Evolutionary conservation across 2,888 invertebrate genomes (phyloP), one percentile per base, ranked within the genome.

Genomic region (Netelia virgata): DNA sequence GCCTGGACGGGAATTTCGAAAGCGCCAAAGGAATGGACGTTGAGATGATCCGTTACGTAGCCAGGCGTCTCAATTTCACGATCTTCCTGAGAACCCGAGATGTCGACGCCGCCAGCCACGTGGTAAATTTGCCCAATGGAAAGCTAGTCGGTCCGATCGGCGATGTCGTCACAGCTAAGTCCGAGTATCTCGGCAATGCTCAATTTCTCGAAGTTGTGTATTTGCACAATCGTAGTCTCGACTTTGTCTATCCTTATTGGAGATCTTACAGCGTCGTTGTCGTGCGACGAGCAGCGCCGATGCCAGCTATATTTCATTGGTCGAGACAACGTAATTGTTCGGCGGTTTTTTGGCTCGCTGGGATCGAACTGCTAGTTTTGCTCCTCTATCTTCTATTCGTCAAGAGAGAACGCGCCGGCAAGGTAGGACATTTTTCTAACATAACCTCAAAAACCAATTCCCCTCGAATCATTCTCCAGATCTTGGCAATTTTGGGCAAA

Each of bases 11-110:
- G n/a, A 69, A 78, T 20, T 59, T 76, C n/a, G 41, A 64, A 1
- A 18, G 20, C 10, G 66, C 82, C 11, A 66, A 61, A 0, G 86
- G 88, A 5, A 69, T 55, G 9, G 88, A 88, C 76, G 73, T 86
- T 9, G 83, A 87, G 57, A 73, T 77, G 1, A 64, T 85, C 16
- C 85, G 73, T 23, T 78, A 82, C 59, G 11, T 79, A 0, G 68
- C 87, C 0, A 23, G 69, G 1, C 68, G 82, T 14, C 50, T 88
- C 14, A 88, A 88, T 28, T 88, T 88, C 28, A 66, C 73, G 10
- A 55, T 85, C 1, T 43, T 36, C 8, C 36, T 88, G 9, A 76
- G 47, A 50, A 83, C 84, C 0, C 55, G 74, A 11, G 16, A 66
- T 5, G 74, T 63, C n/a, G 74, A 50, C 9, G 74, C 68, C 1